Evolutionary conservation across 2,113 vertebrate species (phyloP).

Genomic region (Menura novaehollandiae): DNA sequence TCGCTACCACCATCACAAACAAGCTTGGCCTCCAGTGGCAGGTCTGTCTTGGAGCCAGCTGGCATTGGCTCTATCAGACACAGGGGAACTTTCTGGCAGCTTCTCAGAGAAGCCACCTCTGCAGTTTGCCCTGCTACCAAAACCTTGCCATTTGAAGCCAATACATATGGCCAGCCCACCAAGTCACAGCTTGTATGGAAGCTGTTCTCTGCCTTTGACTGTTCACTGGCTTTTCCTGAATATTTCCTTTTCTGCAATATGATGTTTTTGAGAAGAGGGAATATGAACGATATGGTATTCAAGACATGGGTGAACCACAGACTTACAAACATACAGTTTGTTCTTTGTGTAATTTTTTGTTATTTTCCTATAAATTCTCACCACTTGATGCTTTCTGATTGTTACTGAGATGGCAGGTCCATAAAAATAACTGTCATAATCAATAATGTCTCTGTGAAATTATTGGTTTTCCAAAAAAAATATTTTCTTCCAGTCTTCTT

Average conservation of each 20-base stretch:
- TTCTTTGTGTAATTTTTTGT: background rate
- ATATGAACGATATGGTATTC: background rate
- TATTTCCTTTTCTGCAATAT: background rate
- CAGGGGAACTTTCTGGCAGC: background rate
- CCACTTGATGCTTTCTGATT: background rate
- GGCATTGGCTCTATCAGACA: background rate
- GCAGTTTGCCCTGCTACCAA: background rate
- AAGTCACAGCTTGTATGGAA: background rate
- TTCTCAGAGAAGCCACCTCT: background rate
- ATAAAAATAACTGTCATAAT: background rate
- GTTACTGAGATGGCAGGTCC: background rate
- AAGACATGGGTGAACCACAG: background rate
- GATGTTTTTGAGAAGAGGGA: background rate
- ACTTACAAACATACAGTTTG: background rate
- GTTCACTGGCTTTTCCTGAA: background rate
- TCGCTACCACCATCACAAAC: rapidly evolving
- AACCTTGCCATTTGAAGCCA: background rate
- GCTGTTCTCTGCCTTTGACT: background rate
- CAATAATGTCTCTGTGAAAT: background rate
- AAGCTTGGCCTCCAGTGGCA: background rate
- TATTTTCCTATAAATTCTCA: background rate
- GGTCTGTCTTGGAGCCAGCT: background rate
- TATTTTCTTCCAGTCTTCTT: background rate
- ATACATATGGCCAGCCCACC: background rate
- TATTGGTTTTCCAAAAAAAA: background rate